Evolutionary conservation across 1,140 invertebrate species (phyloP).

Genomic region (Cotesia typhae): DNA sequence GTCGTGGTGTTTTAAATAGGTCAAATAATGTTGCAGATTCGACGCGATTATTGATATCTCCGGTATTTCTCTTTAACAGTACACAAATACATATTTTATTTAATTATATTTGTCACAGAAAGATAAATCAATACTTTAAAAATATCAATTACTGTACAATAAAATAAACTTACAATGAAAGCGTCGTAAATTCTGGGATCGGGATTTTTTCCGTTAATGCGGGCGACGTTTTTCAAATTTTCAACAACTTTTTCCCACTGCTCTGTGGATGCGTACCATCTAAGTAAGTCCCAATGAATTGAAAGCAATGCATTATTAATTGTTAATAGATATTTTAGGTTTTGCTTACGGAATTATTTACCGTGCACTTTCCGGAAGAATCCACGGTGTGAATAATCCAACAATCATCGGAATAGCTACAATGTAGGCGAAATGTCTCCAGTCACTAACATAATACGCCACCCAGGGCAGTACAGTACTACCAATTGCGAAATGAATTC

Average conservation of each 20-base stretch:
- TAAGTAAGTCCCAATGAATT: slow-evolving; percentile 29
- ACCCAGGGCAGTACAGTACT: slow-evolving; percentile 60
- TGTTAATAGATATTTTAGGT: no score
- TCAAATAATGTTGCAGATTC: slow-evolving; percentile 65
- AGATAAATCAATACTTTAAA: no score
- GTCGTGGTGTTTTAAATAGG: slow-evolving; percentile 67
- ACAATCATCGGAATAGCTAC: slow-evolving; percentile 53
- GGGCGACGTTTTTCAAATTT: slow-evolving; percentile 58
- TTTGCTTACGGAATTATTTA: slow-evolving; percentile 33
- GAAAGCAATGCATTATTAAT: neutral
- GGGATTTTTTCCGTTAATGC: slow-evolving; percentile 51
- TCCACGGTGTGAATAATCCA: slow-evolving; percentile 60
- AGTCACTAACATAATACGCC: slow-evolving; percentile 60
- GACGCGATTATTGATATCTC: slow-evolving; percentile 45
- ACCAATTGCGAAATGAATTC: slow-evolving; percentile 56
- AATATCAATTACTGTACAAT: slow-evolving; percentile 4
- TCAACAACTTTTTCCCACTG: slow-evolving; percentile 55
- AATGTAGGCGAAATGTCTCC: slow-evolving; percentile 56
- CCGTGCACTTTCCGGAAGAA: slow-evolving; percentile 62
- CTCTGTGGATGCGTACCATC: slow-evolving; percentile 60
- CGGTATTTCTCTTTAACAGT: slow-evolving; percentile 49
- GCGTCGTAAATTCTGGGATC: slow-evolving; percentile 51
- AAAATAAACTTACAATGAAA: slow-evolving; percentile 51
- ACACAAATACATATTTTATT: slow-evolving; percentile 22
- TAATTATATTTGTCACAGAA: neutral